A percentile compares a stretch with the other conserved stretches of the same genome.
Evolutionary conservation across 2,113 vertebrate species (phyloP).

Genomic region (Cryptoleucopteryx plumbea): DNA sequence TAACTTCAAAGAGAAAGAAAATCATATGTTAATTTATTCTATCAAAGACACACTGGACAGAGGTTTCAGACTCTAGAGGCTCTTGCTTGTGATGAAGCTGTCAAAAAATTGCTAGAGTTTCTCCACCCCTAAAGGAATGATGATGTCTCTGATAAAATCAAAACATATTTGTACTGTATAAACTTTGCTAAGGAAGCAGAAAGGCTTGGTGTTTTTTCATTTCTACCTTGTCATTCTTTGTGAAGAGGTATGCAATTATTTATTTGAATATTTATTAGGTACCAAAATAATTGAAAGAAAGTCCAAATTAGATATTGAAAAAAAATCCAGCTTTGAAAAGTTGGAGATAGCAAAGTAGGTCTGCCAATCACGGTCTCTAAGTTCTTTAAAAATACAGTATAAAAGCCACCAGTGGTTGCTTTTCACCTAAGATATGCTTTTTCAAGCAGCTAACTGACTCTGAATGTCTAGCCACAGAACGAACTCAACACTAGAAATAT

Average conservation of each 20-base stretch:
- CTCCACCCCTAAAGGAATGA: conserved; percentile 18
- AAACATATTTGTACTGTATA: conserved; percentile 6
- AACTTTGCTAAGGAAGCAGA: conserved; percentile 22
- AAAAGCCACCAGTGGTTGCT: background rate
- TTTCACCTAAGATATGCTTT: background rate
- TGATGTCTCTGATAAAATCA: conserved; percentile 27
- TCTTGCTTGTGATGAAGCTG: conserved; percentile 35
- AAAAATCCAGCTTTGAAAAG: background rate
- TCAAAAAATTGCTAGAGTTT: conserved; percentile 23
- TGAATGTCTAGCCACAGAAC: background rate
- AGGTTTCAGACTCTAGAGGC: conserved; percentile 43
- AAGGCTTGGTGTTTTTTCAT: background rate
- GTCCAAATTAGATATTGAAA: background rate
- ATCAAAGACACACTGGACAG: conserved; percentile 20
- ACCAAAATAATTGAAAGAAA: background rate
- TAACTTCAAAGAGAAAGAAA: conserved; percentile 57
- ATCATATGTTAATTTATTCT: conserved; percentile 69
- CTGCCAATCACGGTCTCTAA: background rate
- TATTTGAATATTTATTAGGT: conserved; percentile 24
- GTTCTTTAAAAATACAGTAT: background rate
- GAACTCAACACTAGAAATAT: background rate
- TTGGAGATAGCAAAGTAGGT: background rate
- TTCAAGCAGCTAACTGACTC: background rate
- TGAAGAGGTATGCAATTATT: background rate
- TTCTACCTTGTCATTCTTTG: background rate